Evolutionary conservation across 2,797 vertebrate genomes (phyloP).

Genomic region (Hydrophis major): DNA sequence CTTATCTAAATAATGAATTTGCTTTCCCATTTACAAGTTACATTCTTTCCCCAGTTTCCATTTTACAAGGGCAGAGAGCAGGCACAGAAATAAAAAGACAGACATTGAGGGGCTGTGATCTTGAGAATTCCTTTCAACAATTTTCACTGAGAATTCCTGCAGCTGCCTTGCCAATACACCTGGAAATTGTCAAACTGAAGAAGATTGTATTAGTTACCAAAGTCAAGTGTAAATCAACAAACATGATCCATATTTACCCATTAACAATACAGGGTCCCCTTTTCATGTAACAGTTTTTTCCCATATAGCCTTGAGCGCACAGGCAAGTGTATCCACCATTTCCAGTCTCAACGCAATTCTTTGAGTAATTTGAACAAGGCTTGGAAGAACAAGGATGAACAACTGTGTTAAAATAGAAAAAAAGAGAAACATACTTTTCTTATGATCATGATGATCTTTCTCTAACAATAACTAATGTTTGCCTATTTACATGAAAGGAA

Average conservation of each 20-base stretch:
- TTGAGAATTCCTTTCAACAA: not conserved
- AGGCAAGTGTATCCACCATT: constrained; percentile 82
- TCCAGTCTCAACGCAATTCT: constrained; percentile 80
- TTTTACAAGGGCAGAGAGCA: not conserved
- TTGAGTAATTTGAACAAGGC: constrained; percentile 86
- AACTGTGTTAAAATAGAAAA: constrained; percentile 68
- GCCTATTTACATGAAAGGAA: not conserved
- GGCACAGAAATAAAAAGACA: not conserved
- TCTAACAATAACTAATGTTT: not conserved
- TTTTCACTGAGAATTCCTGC: not conserved
- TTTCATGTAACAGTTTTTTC: constrained; percentile 79
- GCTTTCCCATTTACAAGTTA: not conserved
- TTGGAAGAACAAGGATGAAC: constrained; percentile 78
- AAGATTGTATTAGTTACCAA: not conserved
- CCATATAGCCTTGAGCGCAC: constrained; percentile 79
- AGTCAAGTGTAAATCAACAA: not conserved
- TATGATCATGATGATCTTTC: not conserved
- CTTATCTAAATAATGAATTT: not conserved
- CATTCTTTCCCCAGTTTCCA: not conserved
- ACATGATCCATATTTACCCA: constrained; percentile 71
- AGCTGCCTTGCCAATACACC: not conserved
- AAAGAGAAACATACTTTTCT: not conserved
- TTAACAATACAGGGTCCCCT: constrained; percentile 78
- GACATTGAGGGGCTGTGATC: not conserved
- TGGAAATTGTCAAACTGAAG: not conserved